Percentiles rank a stretch among this genome's conserved stretches.
These are phyloP conservation scores for Ametastegia equiseti DNA, from an alignment of 2,888 invertebrate species.

Conservation along the genomic window DNA sequence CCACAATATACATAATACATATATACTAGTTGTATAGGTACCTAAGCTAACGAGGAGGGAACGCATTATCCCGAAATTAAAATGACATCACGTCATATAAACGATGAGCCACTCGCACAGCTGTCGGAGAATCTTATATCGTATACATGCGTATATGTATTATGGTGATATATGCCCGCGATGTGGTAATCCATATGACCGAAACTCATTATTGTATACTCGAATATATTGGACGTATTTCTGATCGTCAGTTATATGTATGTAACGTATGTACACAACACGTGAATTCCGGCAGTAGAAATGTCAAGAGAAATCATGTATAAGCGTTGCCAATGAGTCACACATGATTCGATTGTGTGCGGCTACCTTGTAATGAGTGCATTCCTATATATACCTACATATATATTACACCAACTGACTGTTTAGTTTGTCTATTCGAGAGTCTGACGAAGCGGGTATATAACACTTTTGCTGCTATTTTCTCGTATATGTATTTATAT, in stretches of 20 bases:
- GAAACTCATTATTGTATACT: background rate
- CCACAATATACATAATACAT: too few relatives aligned
- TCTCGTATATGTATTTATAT: background rate
- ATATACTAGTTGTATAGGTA: too few relatives aligned
- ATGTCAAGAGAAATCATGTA: constrained; percentile 51
- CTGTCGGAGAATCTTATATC: too few relatives aligned
- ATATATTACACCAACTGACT: background rate
- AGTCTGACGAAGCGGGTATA: background rate
- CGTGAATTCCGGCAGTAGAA: background rate
- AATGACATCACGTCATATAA: too few relatives aligned
- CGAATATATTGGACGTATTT: background rate
- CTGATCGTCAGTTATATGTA: background rate
- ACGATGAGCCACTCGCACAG: too few relatives aligned
- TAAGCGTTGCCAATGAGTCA: constrained; percentile 36
- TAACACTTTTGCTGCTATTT: background rate
- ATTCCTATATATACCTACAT: background rate
- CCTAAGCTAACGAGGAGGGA: too few relatives aligned
- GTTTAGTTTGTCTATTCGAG: background rate
- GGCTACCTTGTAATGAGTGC: constrained; percentile 5
- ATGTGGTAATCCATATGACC: too few relatives aligned
- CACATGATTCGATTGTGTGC: constrained; percentile 34
- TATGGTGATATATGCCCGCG: too few relatives aligned
- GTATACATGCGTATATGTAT: too few relatives aligned
- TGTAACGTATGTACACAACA: background rate
- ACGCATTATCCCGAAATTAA: too few relatives aligned